Evolutionary conservation across 2,888 invertebrate genomes (phyloP), one percentile per base, ranked within the genome.

Genomic region (Peribatodes rhomboidaria): DNA sequence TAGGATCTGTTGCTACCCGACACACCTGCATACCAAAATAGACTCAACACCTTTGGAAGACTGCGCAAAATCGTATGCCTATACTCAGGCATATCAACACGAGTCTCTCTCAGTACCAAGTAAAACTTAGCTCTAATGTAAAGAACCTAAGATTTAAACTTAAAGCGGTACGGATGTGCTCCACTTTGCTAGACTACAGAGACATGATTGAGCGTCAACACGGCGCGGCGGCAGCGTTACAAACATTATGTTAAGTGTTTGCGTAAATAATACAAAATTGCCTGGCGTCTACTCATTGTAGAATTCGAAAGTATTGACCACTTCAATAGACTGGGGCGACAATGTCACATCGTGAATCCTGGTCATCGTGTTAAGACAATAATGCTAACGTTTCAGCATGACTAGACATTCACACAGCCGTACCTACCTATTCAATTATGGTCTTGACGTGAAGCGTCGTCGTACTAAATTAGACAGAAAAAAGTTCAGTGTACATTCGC

Each of bases 1-100:
- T 72, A 75, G 62, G 70, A 70, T 73, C 75, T 79, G 82, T 84
- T 84, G 81, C 83, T 81, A 85, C 72, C 76, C 80, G 60, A 74
- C 63, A 56, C 53, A 50, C 57, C 4, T 33, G 42, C 77, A 73
- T 44, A 22, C 70, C 35, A 76, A 84, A 79, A 71, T 39, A 56
- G 67, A 75, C 80, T 76, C 66, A 76, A 75, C 55, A 61, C 39
- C 65, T 59, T 65, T 31, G 52, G 14, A 33, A 56, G 54, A 79
- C 67, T 70, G 72, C 61, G 61, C 54, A 65, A 70, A 78, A 68
- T 77, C 63, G 61, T 61, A 58, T 20, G 66, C 58, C 64, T 64
- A 53, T 18, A 50, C 41, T 11, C 66, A 59, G 56, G 62, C 65
- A 56, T 68, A 61, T 73, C 70, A 68, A 70, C 67, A 65, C 61